Percentiles rank a stretch among this genome's conserved stretches.
phyloP scores from a whole-genome alignment of 2,113 vertebrate species.

The Poecile atricapillus region DNA sequence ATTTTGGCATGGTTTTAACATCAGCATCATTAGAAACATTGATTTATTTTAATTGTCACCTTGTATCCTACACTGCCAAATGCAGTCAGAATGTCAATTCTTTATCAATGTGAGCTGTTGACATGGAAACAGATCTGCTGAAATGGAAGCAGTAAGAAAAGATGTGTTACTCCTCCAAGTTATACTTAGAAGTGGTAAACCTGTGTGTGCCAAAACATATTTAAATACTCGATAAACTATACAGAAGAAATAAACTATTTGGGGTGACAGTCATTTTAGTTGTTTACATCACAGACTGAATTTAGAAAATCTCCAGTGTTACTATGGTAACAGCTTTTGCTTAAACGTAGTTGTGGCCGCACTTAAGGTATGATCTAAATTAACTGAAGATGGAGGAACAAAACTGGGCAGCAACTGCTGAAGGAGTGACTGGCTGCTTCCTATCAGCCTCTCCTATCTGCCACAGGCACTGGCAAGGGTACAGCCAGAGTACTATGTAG shows the following conservation, averaged over 20 bases:
- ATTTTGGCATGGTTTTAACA: constrained; percentile 45
- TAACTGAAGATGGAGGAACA: constrained; percentile 42
- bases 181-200: constrained; percentile 65
- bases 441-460: not conserved
- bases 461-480: not conserved
- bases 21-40: constrained; percentile 41
- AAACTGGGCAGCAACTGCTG: not conserved
- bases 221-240: constrained; percentile 61
- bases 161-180: constrained; percentile 50
- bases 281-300: constrained; percentile 67
- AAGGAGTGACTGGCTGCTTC: not conserved
- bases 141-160: constrained; percentile 56
- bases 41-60: constrained; percentile 68
- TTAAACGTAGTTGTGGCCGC: constrained; percentile 68
- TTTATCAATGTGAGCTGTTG: constrained; percentile 69
- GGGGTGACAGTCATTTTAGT: constrained; percentile 57
- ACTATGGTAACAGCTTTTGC: constrained; percentile 71
- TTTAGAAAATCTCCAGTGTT: constrained; percentile 72
- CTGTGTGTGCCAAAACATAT: constrained; percentile 58
- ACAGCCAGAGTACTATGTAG: not conserved
- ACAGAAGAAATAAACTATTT: constrained; percentile 66
- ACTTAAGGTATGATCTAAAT: constrained; percentile 64
- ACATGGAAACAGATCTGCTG: constrained; percentile 71
- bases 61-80: constrained; percentile 44
- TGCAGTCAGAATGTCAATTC: constrained; percentile 69